phyloP scores from a whole-genome alignment of 2,113 vertebrate species.

The Actenoides hombroni region DNA sequence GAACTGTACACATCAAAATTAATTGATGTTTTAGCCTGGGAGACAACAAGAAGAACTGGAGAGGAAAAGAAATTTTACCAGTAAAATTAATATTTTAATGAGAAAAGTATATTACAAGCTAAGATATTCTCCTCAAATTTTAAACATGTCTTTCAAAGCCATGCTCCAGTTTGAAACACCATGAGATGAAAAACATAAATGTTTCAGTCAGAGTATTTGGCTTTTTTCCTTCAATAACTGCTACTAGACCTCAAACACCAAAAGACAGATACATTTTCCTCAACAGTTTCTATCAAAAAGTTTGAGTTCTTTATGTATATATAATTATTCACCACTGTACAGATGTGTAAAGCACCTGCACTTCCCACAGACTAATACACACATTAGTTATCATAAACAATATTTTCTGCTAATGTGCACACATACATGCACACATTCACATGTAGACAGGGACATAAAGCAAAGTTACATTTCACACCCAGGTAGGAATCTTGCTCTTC shows the following conservation, averaged over 20 bases:
- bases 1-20: background rate
- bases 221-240: accelerated
- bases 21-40: background rate
- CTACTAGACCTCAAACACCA: background rate
- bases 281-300: background rate
- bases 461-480: background rate
- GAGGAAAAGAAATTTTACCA: background rate
- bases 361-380: background rate
- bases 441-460: background rate
- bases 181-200: background rate
- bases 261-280: background rate
- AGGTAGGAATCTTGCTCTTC: background rate
- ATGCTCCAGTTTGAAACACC: background rate
- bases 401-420: accelerated
- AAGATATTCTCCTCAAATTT: background rate
- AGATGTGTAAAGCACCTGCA: background rate
- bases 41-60: background rate
- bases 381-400: background rate
- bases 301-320: accelerated
- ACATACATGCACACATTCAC: background rate
- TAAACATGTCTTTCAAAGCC: background rate
- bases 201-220: background rate
- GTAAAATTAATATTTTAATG: background rate
- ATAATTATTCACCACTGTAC: background rate
- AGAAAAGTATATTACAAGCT: background rate